Evolutionary conservation across 2,797 vertebrate genomes (phyloP).

Genomic region (Pseudomugil gertrudae): DNA sequence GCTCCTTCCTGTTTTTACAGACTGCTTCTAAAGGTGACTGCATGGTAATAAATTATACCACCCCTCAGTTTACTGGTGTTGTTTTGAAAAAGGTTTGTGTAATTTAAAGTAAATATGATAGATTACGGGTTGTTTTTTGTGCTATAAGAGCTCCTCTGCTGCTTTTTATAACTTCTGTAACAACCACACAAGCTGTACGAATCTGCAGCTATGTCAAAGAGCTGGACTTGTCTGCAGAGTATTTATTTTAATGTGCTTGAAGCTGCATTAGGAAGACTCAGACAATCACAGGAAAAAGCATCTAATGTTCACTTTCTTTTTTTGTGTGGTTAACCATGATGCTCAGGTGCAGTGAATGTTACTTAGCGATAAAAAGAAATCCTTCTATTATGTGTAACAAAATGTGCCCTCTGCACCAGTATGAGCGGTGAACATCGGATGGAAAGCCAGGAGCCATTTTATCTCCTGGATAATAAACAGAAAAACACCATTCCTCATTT

Average conservation of each 20-base stretch:
- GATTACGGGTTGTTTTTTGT: neutral
- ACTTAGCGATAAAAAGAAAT: neutral
- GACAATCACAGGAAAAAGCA: slow-evolving; percentile 43
- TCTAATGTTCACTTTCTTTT: slow-evolving; percentile 9
- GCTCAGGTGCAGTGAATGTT: slow-evolving; percentile 3
- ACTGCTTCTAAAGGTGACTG: neutral
- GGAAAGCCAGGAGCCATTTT: neutral
- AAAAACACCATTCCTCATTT: slow-evolving; percentile 19
- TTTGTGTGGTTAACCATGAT: neutral
- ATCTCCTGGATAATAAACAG: neutral
- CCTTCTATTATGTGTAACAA: neutral
- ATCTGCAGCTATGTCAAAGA: neutral
- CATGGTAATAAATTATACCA: neutral
- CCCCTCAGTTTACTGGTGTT: neutral
- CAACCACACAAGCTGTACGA: neutral
- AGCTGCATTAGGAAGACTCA: slow-evolving; percentile 32
- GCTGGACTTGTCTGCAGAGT: neutral
- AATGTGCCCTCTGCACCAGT: neutral
- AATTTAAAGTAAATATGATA: neutral
- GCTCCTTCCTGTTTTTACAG: neutral
- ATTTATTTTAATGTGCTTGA: slow-evolving; percentile 19
- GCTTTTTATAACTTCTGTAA: neutral
- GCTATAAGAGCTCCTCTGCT: neutral
- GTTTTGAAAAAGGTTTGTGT: neutral
- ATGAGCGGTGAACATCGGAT: neutral